Percentiles rank a stretch among this genome's conserved stretches.
These are phyloP conservation scores for Parus major DNA, from an alignment of 2,113 vertebrate genomes.

Conservation along the genomic window DNA sequence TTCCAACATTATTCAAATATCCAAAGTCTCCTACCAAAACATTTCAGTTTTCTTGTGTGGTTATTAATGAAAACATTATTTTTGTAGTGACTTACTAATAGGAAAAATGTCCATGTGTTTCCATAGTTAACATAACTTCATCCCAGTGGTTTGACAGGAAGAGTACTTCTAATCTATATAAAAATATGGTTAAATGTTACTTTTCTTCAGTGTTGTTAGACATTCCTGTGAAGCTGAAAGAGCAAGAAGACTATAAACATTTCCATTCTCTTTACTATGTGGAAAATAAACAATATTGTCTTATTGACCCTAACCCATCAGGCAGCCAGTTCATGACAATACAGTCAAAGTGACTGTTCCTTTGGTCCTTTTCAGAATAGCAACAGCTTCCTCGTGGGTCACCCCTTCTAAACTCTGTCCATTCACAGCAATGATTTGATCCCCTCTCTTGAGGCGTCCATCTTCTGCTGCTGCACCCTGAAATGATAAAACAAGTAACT, in stretches of 20 bases:
- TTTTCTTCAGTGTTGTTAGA: neutral
- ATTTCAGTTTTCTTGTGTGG: neutral
- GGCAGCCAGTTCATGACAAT: conserved; percentile 78
- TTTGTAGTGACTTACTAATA: neutral
- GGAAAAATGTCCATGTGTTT: neutral
- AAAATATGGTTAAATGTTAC: conserved; percentile 12
- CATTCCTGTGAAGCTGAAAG: neutral
- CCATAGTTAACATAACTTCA: neutral
- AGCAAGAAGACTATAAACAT: neutral
- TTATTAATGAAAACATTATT: neutral
- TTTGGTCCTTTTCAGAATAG: conserved; percentile 94
- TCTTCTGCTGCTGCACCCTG: conserved; percentile 96
- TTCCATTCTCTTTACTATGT: neutral
- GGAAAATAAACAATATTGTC: neutral
- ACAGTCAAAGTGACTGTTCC: conserved; percentile 91
- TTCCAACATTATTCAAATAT: neutral
- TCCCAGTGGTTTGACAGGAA: neutral
- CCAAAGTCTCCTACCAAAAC: neutral
- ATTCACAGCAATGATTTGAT: conserved; percentile 97
- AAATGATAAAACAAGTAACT: conserved; percentile 43
- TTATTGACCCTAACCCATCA: neutral
- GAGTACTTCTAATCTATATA: neutral
- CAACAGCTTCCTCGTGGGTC: conserved; percentile 94
- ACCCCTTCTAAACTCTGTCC: conserved; percentile 92
- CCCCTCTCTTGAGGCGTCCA: conserved; percentile 91